Evolutionary conservation across 2,888 invertebrate genomes (phyloP), one percentile per base, ranked within the genome.

Genomic region (Cenopis cana): DNA sequence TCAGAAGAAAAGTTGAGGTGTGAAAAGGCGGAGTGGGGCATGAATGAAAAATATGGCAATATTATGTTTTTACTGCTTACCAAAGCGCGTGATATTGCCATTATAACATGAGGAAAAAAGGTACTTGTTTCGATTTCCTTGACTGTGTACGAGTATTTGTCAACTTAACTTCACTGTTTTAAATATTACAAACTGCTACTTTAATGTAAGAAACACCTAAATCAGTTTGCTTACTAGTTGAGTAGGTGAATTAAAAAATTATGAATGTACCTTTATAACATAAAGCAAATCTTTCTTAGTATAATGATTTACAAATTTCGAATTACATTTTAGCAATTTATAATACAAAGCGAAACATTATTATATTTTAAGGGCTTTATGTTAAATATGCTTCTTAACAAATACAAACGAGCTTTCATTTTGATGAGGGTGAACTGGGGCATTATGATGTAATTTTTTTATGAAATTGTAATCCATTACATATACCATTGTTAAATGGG

Each of bases 51-150:
- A 52, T 52, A 59, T 33, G 41, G 50, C 52, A 49, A 54, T 70
- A 65, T 59, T 59, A 46, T 65, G 69, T 59, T 70, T 50, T 18
- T 41, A 41, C 59, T 41, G 64, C 55, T 57, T 50, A 50, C 62
- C 11, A 41, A 24, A 46, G 60, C 20, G 29, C 69, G 65, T 59
- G 69, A 65, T 52, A 57, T 59, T n/a, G n/a, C n/a, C n/a, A n/a
- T n/a, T n/a, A n/a, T n/a, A n/a, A n/a, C n/a, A n/a, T n/a, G n/a
- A n/a, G n/a, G n/a, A n/a, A n/a, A n/a, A n/a, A n/a, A n/a, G n/a
- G n/a, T n/a, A n/a, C n/a, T n/a, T n/a, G n/a, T n/a, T n/a, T n/a
- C n/a, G n/a, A n/a, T n/a, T n/a, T n/a, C n/a, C n/a, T n/a, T n/a
- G n/a, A n/a, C n/a, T n/a, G n/a, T n/a, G n/a, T n/a, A n/a, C n/a